Evolutionary conservation across 2,113 vertebrate species (phyloP).

Genomic region (Cyprinodon brontotheroides): DNA sequence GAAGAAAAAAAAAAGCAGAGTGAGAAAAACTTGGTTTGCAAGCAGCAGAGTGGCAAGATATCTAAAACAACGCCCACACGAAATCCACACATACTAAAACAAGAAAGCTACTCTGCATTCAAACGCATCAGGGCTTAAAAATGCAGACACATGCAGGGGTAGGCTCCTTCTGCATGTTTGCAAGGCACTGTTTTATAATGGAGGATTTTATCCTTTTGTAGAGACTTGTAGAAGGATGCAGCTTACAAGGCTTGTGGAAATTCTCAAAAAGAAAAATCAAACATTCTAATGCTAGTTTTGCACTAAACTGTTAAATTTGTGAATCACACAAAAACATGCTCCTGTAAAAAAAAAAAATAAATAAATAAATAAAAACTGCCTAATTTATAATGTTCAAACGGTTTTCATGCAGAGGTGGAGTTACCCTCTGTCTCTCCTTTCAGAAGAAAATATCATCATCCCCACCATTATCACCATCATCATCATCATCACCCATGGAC

Average conservation of each 20-base stretch:
- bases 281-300: background rate
- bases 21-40: slow-evolving; percentile 44
- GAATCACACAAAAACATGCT: slow-evolving; percentile 37
- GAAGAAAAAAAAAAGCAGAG: slow-evolving; percentile 38
- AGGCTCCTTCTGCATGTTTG: slow-evolving; percentile 8
- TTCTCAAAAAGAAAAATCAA: background rate
- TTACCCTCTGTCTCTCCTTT: slow-evolving; percentile 78
- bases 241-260: background rate
- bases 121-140: slow-evolving; percentile 28
- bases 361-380: background rate
- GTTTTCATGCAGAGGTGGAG: slow-evolving; percentile 56
- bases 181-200: background rate
- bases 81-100: slow-evolving; percentile 54
- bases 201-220: background rate
- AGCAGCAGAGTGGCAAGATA: slow-evolving; percentile 41
- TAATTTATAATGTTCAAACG: slow-evolving; percentile 23
- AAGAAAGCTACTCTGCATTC: slow-evolving; percentile 33
- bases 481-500: slow-evolving; percentile 86
- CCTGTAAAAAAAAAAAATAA: background rate
- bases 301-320: background rate
- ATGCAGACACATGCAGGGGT: slow-evolving; percentile 18
- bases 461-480: slow-evolving; percentile 76
- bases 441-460: slow-evolving; percentile 98
- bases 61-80: slow-evolving; percentile 60
- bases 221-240: background rate